Evolutionary conservation across 1,140 invertebrate genomes (phyloP).

Genomic region (Pogonomyrmex californicus): DNA sequence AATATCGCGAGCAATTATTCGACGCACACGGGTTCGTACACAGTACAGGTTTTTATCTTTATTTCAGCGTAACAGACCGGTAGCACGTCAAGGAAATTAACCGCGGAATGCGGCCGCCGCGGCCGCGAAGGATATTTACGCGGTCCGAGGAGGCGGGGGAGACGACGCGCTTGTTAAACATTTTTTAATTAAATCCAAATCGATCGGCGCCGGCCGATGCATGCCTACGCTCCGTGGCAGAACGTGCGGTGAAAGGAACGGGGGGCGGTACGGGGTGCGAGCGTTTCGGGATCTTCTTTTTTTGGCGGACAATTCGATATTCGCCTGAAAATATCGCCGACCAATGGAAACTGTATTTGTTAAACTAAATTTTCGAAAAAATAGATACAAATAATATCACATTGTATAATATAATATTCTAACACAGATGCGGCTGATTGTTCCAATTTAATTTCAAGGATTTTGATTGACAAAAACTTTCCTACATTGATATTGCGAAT

Average conservation of each 20-base stretch:
- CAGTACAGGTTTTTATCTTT: constrained; percentile 56
- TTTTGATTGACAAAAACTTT: not conserved
- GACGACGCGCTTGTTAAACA: constrained; percentile 78
- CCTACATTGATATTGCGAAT: not conserved
- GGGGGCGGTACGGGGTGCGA: not conserved
- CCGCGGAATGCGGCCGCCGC: constrained; percentile 80
- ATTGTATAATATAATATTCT: not conserved
- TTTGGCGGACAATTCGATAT: constrained; percentile 43
- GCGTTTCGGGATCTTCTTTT: constrained; percentile 61
- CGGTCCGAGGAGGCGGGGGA: constrained; percentile 31
- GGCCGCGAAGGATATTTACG: constrained; percentile 79
- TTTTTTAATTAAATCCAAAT: constrained; percentile 84
- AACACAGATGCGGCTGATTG: not conserved
- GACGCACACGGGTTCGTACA: not conserved
- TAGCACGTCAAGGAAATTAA: constrained; percentile 80
- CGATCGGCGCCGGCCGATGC: constrained; percentile 66
- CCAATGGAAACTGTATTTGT: constrained; percentile 38
- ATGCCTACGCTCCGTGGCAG: constrained; percentile 25
- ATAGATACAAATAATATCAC: not conserved
- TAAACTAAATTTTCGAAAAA: constrained; percentile 21
- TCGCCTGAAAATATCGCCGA: constrained; percentile 31
- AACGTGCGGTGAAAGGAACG: constrained; percentile 53
- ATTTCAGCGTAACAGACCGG: constrained; percentile 63
- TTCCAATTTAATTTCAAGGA: not conserved
- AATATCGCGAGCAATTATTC: constrained; percentile 71